Base-by-base conservation (phyloP, 2,888 invertebrate species). In the Nemotelus pantherinus region DNA sequence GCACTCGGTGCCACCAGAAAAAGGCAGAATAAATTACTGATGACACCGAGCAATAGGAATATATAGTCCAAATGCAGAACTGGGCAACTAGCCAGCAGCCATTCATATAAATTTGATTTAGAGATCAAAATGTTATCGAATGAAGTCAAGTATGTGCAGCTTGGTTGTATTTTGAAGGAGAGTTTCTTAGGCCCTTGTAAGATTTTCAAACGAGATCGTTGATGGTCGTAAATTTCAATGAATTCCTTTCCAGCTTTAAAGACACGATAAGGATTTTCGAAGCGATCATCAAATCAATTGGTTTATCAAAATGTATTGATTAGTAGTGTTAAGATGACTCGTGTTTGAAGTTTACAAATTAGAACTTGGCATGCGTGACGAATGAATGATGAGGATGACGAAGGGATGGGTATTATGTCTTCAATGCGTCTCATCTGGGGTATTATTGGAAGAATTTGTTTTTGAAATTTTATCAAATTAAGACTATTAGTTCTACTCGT, bases 41-140 rank as follows among this genome's bases (percentile, higher is more conserved):
- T 25, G 25, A 25, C 25, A 25, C 25, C 25, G 25, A 25, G 25
- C 25, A 25, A 25, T 25, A 25, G 25, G 1, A 25, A 25, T 25
- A 25, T 25, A 25, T 25, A 25, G 25, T 25, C 25, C 25, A 25
- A 25, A 25, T 25, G 25, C 25, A 25, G 25, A 25, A 25, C 25
- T 25, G 25, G 25, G 25, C 25, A 25, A 25, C 25, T 25, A 25
- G 25, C 25, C 25, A 25, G 25, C 25, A 25, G 63, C 43, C 9
- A 63, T 63, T 43, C 39, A 3, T 41, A 39, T 45, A 10, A 55
- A 43, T 70, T 41, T 50, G 63, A 74, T 74, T 74, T 45, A 74
- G 74, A 74, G 74, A 74, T 74, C 74, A 74, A 74, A 74, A 41
- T 48, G 74, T 63, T 74, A 74, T 74, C 74, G 25, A 74, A 47